Conservation (phyloP, 2,888 invertebrate genomes). For the Pristionchus maxplancki region DNA sequence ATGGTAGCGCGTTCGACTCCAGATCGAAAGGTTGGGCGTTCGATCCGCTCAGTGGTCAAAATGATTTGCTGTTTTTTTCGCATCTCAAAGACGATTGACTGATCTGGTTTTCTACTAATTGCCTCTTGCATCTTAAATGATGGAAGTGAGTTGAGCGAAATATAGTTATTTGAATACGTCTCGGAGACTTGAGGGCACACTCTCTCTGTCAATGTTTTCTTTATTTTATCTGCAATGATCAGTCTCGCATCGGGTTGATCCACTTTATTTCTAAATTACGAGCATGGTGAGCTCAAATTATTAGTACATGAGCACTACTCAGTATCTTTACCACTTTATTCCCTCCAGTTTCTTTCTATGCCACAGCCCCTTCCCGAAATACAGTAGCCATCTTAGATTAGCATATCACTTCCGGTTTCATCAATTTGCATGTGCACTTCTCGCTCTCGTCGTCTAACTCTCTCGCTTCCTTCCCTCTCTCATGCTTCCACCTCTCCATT, state of each 20-base stretch:
- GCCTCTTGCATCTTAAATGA: not conserved
- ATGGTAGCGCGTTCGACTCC: slow-evolving; percentile 55
- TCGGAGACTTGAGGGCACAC: too few relatives aligned
- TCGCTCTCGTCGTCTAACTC: not conserved
- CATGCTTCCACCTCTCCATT: not conserved
- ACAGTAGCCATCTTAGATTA: not conserved
- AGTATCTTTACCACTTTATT: too few relatives aligned
- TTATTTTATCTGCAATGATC: not conserved
- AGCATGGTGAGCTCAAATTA: too few relatives aligned
- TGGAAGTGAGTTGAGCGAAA: not conserved
- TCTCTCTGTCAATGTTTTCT: too few relatives aligned
- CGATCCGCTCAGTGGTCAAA: slow-evolving; percentile 52
- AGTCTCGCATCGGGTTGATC: not conserved
- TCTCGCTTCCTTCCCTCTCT: not conserved
- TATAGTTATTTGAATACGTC: not conserved
- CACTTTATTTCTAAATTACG: too few relatives aligned
- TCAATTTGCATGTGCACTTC: not conserved
- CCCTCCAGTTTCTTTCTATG: not conserved
- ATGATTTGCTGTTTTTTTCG: slow-evolving; percentile 12
- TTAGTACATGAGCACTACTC: too few relatives aligned
- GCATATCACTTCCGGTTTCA: not conserved
- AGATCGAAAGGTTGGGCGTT: slow-evolving; percentile 54
- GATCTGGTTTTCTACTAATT: slow-evolving; percentile 1
- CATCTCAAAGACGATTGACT: not conserved
- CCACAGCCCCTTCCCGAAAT: not conserved